Conservation (phyloP, 2,797 vertebrate species). For the Psittacula derbiana region DNA sequence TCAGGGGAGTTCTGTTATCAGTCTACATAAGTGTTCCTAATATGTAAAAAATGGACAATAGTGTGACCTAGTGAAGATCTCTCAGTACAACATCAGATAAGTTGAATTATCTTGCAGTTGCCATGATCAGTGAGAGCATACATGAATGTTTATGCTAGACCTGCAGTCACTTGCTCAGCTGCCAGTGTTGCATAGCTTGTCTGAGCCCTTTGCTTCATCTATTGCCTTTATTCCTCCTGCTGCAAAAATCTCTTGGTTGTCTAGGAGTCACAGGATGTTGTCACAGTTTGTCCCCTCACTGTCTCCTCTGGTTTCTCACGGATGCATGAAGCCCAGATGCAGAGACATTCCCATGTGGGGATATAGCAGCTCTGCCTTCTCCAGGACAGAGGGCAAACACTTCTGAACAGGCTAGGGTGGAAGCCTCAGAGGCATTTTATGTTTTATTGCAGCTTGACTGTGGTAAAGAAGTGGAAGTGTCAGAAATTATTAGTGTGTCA, state of each 20-base stretch:
- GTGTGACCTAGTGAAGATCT: not conserved
- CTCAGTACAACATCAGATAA: not conserved
- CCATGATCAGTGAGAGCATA: not conserved
- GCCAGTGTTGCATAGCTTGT: not conserved
- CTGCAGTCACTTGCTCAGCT: not conserved
- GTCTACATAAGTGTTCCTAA: not conserved
- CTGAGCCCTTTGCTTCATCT: not conserved
- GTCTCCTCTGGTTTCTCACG: not conserved
- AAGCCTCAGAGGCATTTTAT: not conserved
- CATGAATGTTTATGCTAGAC: fast-evolving
- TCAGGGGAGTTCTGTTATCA: not conserved
- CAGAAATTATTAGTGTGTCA: constrained; percentile 6
- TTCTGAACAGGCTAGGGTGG: not conserved
- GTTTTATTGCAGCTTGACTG: not conserved
- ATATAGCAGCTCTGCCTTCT: not conserved
- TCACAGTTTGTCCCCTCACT: not conserved
- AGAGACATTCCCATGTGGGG: not conserved
- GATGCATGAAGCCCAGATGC: not conserved
- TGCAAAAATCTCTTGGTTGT: not conserved
- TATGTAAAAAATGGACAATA: not conserved
- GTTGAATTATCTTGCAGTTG: not conserved
- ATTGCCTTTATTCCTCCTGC: not conserved
- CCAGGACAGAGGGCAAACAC: not conserved
- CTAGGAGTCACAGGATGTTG: fast-evolving
- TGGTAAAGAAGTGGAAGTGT: not conserved